These are phyloP conservation scores for Coregonus clupeaformis DNA, from an alignment of 2,113 vertebrate genomes.

Conservation along the genomic window DNA sequence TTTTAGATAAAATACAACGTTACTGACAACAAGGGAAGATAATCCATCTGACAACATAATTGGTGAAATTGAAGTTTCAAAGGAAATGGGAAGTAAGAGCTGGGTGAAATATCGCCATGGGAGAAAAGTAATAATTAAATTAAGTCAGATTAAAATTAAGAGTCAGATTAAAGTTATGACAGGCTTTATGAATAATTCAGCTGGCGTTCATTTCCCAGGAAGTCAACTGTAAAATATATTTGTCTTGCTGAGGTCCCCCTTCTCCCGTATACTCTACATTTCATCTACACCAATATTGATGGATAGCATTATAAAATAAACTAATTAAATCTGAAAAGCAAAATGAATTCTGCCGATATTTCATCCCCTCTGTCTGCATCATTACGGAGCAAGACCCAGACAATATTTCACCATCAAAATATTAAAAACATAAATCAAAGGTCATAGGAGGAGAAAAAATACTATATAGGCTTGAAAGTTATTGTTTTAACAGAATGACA, in stretches of 20 bases:
- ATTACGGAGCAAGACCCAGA: constrained; percentile 83
- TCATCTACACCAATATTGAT: constrained; percentile 87
- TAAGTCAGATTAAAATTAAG: constrained; percentile 51
- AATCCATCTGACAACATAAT: constrained; percentile 37
- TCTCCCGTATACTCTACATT: constrained; percentile 70
- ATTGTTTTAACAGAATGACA: constrained; percentile 82
- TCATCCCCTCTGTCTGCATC: constrained; percentile 76
- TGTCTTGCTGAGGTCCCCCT: constrained; percentile 67
- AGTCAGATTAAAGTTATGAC: constrained; percentile 68
- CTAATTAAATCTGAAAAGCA: constrained; percentile 86
- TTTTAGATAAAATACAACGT: constrained; percentile 48
- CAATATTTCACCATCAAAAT: constrained; percentile 86
- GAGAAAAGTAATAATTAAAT: constrained; percentile 46
- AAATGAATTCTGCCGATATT: constrained; percentile 88
- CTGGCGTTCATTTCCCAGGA: constrained; percentile 74
- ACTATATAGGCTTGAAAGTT: constrained; percentile 65
- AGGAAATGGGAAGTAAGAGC: constrained; percentile 30
- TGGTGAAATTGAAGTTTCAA: constrained; percentile 39
- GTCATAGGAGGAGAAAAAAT: constrained; percentile 58
- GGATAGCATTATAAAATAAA: constrained; percentile 90
- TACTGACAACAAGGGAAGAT: constrained; percentile 24
- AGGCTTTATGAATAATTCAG: constrained; percentile 82
- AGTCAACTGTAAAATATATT: constrained; percentile 80
- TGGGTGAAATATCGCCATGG: constrained; percentile 52
- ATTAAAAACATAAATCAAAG: constrained; percentile 97